Evolutionary conservation across 92 coral and sea anemone species (phyloP).

Genomic region (Epizoanthus ramosus): DNA sequence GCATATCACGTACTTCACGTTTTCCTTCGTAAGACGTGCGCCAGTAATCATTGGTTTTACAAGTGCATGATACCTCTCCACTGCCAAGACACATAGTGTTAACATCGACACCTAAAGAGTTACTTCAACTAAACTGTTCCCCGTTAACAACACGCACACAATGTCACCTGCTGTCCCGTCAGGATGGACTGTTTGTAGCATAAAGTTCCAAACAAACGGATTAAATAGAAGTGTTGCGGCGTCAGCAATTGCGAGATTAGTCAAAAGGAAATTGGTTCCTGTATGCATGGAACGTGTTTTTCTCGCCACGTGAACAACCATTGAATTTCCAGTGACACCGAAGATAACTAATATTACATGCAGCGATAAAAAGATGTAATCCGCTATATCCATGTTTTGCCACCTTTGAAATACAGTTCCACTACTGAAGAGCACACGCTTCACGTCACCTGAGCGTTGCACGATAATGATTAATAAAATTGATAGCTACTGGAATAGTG

Average conservation of each 20-base stretch:
- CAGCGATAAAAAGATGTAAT: neutral
- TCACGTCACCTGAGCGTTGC: too few relatives aligned
- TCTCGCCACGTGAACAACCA: conserved; percentile 21
- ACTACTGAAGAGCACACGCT: too few relatives aligned
- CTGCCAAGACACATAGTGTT: conserved; percentile 9
- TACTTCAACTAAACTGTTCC: conserved; percentile 2
- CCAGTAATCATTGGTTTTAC: neutral
- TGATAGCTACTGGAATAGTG: too few relatives aligned
- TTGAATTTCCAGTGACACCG: conserved; percentile 7
- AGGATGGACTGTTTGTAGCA: neutral
- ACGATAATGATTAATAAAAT: too few relatives aligned
- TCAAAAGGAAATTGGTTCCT: conserved; percentile 24
- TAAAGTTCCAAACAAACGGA: neutral
- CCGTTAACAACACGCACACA: conserved; percentile 1
- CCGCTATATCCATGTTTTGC: neutral
- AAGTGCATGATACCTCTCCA: conserved; percentile 21
- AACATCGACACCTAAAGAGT: neutral
- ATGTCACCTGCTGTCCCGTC: neutral
- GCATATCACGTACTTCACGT: neutral
- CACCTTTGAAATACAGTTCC: too few relatives aligned
- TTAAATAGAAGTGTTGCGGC: neutral
- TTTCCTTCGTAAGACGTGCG: neutral
- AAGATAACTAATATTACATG: neutral
- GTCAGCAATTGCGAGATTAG: conserved; percentile 24
- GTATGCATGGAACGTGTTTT: conserved; percentile 33